Evolutionary conservation across 37 sponge, comb jelly and placozoan genomes (phyloP), one percentile per base, ranked within the genome.

Genomic region (Eunapius fragilis): DNA sequence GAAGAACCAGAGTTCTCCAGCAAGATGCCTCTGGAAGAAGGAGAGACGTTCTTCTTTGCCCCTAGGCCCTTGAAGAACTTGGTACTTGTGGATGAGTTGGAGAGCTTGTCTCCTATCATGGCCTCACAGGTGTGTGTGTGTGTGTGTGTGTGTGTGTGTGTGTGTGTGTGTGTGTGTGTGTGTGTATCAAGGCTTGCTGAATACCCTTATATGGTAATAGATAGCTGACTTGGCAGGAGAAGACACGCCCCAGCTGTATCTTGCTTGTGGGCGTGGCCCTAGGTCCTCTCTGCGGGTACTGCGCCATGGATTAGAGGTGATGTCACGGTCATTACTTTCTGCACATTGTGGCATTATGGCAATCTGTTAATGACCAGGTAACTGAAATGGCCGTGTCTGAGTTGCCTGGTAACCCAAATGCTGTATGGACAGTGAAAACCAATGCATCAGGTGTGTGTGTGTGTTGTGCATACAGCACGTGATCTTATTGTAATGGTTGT

Each of bases 361-460:
- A 35, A n/a, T n/a, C n/a, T n/a, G n/a, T 58, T 76, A 32, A 7
- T 0, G 2, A 32, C 25, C 48, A 93, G 92, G 96, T 99, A 45
- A 96, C 98, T 7, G 99, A 99, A 72, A 99, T 99, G 99, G 99
- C 99, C 31, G 99, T 99, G 27, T 97, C 99, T 30, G 99, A 99
- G 81, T 87, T 99, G 70, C 99, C 99, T 26, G 99, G 98, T 77
- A 95, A 95, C 68, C 99, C 99, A 14, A 95, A 95, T 83, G 97
- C 96, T n/a, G 97, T 98, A 25, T 97, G 98, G 98, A 97, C 98
- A 34, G 98, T 95, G 22, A 97, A 96, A 77, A 91, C 58, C 6
- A 96, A 78, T 47, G 73, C 77, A 84, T 72, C 87, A 84, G 92
- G 95, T 95, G 26, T 70, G 78, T 87, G 67, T 49, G 25, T 83